These are phyloP conservation scores for Malachius bipustulatus DNA, from an alignment of 2,888 invertebrate species.

Conservation along the genomic window DNA sequence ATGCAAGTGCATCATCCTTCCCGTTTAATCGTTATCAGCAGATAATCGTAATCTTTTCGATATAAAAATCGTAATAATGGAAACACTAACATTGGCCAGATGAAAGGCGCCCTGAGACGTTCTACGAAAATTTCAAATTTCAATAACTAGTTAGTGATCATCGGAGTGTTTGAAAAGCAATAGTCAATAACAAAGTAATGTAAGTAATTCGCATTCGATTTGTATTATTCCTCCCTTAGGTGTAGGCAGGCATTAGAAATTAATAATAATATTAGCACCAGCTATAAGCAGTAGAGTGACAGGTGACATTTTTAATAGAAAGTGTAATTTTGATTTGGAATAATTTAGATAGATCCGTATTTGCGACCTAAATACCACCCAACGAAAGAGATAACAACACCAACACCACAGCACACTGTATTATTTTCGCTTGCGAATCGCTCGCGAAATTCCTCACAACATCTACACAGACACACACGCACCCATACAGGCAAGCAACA, in stretches of 20 bases:
- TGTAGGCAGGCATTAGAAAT: no score
- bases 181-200: slow-evolving; percentile 33
- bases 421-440: background rate
- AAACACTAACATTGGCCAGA: no score
- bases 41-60: slow-evolving; percentile 1
- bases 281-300: no score
- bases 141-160: slow-evolving; percentile 18
- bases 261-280: no score
- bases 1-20: slow-evolving; percentile 17
- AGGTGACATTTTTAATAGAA: slow-evolving; percentile 32
- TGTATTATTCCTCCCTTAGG: slow-evolving; percentile 12
- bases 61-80: background rate
- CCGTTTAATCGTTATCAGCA: slow-evolving; percentile 9
- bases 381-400: slow-evolving; percentile 25
- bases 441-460: no score
- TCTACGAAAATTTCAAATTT: background rate
- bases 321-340: slow-evolving; percentile 30
- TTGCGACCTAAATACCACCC: slow-evolving; percentile 37
- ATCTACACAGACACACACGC: no score
- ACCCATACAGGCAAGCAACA: no score
- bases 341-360: slow-evolving; percentile 36
- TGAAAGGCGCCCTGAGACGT: no score
- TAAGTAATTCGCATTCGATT: slow-evolving; percentile 24
- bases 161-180: slow-evolving; percentile 30
- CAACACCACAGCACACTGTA: no score